These are phyloP conservation scores for Pleuronectes platessa DNA, from an alignment of 2,113 vertebrate species.

Conservation along the genomic window DNA sequence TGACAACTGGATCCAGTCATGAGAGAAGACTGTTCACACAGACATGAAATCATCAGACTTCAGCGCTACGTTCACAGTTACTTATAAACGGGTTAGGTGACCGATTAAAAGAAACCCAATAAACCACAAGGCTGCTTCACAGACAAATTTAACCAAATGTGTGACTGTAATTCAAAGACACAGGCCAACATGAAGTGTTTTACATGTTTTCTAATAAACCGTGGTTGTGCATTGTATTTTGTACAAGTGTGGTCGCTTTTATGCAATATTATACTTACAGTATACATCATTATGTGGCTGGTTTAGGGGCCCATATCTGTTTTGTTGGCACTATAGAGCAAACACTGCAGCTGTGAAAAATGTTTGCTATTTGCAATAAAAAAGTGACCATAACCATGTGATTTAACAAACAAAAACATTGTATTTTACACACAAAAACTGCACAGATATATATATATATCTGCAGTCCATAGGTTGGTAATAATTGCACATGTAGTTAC, in stretches of 20 bases:
- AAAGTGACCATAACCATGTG: not conserved
- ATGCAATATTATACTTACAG: not conserved
- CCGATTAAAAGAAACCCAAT: not conserved
- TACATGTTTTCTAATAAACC: not conserved
- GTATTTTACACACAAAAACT: not conserved
- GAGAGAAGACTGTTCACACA: conserved; percentile 62
- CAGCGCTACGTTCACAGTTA: conserved; percentile 35
- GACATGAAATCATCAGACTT: conserved; percentile 53
- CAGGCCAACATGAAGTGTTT: not conserved
- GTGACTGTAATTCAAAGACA: not conserved
- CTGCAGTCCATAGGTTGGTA: conserved; percentile 9
- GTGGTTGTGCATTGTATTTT: not conserved
- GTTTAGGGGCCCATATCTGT: not conserved
- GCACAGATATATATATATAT: not conserved
- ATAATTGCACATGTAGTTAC: conserved; percentile 31
- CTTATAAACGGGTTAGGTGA: conserved; percentile 13
- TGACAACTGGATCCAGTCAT: conserved; percentile 73
- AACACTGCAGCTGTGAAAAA: not conserved
- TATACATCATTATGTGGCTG: not conserved
- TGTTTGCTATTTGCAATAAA: not conserved
- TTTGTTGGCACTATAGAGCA: not conserved
- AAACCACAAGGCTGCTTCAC: not conserved
- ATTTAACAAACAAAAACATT: not conserved
- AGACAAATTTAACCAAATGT: not conserved
- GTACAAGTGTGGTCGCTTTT: not conserved